Evolutionary conservation across 2,113 vertebrate genomes (phyloP).

Genomic region (Corythaeola cristata): DNA sequence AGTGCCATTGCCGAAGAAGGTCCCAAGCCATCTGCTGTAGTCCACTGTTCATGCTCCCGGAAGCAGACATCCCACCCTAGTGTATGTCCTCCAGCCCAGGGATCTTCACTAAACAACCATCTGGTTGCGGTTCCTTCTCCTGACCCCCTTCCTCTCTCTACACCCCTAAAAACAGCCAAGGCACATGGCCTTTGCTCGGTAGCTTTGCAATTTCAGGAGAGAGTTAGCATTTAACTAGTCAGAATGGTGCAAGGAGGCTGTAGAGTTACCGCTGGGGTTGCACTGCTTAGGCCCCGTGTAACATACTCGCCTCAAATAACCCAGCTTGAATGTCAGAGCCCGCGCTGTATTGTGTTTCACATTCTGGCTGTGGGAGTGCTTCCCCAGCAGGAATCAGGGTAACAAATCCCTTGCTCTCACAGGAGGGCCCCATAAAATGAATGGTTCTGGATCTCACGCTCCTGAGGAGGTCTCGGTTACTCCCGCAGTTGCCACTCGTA

Average conservation of each 20-base stretch:
- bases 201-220: not conserved
- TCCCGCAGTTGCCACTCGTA: not conserved
- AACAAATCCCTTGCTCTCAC: slow-evolving; percentile 57
- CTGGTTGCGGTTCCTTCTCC: not conserved
- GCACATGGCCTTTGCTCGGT: not conserved
- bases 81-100: not conserved
- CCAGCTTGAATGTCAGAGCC: slow-evolving; percentile 62
- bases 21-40: not conserved
- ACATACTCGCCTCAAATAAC: slow-evolving; percentile 61
- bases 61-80: not conserved
- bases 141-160: not conserved
- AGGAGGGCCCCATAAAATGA: slow-evolving; percentile 66
- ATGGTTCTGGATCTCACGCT: slow-evolving; percentile 62
- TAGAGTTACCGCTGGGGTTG: slow-evolving; percentile 38
- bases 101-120: not conserved
- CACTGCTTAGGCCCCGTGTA: not conserved
- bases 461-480: slow-evolving; percentile 58
- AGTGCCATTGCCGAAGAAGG: not conserved
- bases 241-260: slow-evolving; percentile 3
- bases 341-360: slow-evolving; percentile 57
- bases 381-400: slow-evolving; percentile 63
- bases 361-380: slow-evolving; percentile 49
- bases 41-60: not conserved
- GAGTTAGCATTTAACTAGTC: not conserved
- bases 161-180: not conserved